Percentiles rank a stretch among this genome's conserved stretches.
Evolutionary conservation across 2,888 invertebrate species (phyloP).

Genomic region (Drosophila greeni): DNA sequence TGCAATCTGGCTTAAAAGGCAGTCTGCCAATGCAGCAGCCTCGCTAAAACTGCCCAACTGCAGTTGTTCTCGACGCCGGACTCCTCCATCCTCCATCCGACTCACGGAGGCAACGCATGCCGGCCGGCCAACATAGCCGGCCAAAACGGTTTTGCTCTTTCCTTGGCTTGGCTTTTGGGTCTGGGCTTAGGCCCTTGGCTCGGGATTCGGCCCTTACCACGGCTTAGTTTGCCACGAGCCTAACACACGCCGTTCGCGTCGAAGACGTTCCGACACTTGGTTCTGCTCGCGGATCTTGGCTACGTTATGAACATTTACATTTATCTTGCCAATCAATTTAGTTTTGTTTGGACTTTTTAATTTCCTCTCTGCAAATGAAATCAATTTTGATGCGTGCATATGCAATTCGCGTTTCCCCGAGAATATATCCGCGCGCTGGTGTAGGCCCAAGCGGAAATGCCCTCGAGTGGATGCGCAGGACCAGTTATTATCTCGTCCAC

Average conservation of each 20-base stretch:
- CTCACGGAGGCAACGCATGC: conserved; percentile 24
- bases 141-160: conserved; percentile 12
- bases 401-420: conserved; percentile 30
- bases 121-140: conserved; percentile 14
- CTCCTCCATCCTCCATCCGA: conserved; percentile 16
- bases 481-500: conserved; percentile 9
- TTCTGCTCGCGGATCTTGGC: conserved; percentile 45
- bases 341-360: conserved; percentile 71
- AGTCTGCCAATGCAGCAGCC: conserved; percentile 24
- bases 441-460: conserved; percentile 28
- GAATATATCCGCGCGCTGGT: not conserved
- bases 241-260: conserved; percentile 69
- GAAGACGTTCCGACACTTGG: conserved; percentile 64
- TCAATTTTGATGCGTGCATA: conserved; percentile 67
- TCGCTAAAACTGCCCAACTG: conserved; percentile 19
- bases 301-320: conserved; percentile 65
- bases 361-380: conserved; percentile 72
- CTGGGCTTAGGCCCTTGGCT: conserved; percentile 18
- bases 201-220: conserved; percentile 18
- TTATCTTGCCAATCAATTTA: conserved; percentile 70
- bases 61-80: conserved; percentile 16
- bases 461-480: conserved; percentile 21
- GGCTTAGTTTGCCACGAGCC: conserved; percentile 73
- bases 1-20: conserved; percentile 31
- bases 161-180: conserved; percentile 9